phyloP scores from a whole-genome alignment of 2,888 invertebrate genomes.

The Frankliniella fusca region DNA sequence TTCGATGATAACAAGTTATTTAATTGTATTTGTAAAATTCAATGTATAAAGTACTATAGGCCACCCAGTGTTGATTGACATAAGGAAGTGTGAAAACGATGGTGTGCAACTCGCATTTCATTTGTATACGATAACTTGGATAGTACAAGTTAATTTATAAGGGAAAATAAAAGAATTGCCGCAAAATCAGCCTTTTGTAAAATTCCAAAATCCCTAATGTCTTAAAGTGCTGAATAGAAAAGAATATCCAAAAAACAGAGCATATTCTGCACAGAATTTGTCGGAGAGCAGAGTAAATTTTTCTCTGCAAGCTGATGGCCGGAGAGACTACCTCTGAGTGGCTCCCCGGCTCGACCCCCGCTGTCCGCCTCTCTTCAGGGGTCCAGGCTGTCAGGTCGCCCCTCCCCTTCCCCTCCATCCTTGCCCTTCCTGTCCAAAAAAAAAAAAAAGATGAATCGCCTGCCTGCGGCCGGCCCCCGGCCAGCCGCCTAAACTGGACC shows the following conservation, averaged over 20 bases:
- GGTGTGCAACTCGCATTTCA: constrained; percentile 26
- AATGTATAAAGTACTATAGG: constrained; percentile 19
- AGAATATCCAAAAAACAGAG: background rate
- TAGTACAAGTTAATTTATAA: constrained; percentile 27
- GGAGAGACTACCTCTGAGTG: background rate
- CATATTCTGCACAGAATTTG: background rate
- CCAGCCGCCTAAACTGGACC: no score
- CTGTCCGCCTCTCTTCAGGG: background rate
- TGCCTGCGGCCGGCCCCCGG: no score
- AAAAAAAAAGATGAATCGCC: background rate
- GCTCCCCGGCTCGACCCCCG: background rate
- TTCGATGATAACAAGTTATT: constrained; percentile 24
- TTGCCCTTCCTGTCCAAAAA: background rate
- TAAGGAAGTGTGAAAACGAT: background rate
- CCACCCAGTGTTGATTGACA: constrained; percentile 21
- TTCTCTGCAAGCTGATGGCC: background rate
- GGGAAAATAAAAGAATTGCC: constrained; percentile 12
- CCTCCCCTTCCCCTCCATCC: background rate
- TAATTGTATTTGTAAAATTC: constrained; percentile 18
- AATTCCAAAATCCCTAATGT: background rate
- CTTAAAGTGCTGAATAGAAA: background rate
- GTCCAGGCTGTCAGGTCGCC: background rate
- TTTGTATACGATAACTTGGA: constrained; percentile 26
- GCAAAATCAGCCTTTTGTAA: background rate
- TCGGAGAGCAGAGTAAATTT: background rate